Evolutionary conservation across 2,797 vertebrate genomes (phyloP), one percentile per base, ranked within the genome.

Genomic region (Myotis pilosus): DNA sequence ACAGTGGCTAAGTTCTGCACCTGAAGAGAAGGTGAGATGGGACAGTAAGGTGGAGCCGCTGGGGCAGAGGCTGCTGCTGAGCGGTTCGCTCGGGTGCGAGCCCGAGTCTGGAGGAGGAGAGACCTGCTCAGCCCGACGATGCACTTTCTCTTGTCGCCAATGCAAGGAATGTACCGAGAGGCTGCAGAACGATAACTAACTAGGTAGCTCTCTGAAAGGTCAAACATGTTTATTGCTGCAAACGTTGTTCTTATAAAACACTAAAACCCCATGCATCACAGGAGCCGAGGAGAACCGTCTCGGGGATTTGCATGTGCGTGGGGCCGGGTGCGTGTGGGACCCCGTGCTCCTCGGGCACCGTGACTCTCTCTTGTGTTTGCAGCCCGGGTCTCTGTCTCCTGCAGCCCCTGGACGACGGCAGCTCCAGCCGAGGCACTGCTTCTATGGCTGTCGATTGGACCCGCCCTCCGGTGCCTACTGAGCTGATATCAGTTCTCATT

Each of bases 1-100:
- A 99, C 99, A 99, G 99, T 99, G 99, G 99, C 99, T 99, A 99
- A 99, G 99, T 99, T 99, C 99, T 99, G 99, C 99, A 99, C 99
- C 99, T 99, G 99, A 99, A 98, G 98, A 99, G 99, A 99, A 98
- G 98, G 98, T 98, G 98, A 98, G 97, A 98, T 98, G 98, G 98
- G 96, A 96, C 93, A 92, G 74, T 97, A 92, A 97, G 89, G 78
- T 78, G 97, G 95, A 95, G 96, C 97, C 91, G 13, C 49, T 49
- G 38, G 92, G 96, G 87, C 81, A 38, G 69, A 96, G 92, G 60
- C 93, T 0, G 60, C 92, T 76, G 66, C 90, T 86, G 87, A 94
- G 60, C 0, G 6, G 85, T 71, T 75, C 53, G 33, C 30, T 36
- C 2, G 0, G 1, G 38, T 60, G 79, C 3, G 92, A 95, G 69